phyloP scores from a whole-genome alignment of 2,888 invertebrate genomes.

The Andrena flavipes region DNA sequence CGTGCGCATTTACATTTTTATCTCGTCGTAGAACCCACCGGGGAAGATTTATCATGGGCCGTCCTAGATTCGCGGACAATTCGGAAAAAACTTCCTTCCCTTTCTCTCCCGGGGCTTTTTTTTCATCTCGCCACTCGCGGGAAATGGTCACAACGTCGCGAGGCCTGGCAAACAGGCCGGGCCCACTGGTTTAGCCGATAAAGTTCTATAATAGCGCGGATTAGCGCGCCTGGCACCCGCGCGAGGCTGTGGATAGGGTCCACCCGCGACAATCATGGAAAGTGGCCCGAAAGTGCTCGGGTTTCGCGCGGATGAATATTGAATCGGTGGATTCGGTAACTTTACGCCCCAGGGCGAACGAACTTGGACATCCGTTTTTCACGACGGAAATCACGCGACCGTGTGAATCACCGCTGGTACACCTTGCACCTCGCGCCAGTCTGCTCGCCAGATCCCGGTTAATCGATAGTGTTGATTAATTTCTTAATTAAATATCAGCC shows the following conservation, averaged over 20 bases:
- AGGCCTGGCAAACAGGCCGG: slow-evolving; percentile 53
- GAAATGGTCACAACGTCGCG: slow-evolving; percentile 43
- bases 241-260: slow-evolving; percentile 29
- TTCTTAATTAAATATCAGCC: neutral
- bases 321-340: slow-evolving; percentile 52
- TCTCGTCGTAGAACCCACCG: slow-evolving; percentile 49
- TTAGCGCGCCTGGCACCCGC: slow-evolving; percentile 57
- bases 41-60: slow-evolving; percentile 55
- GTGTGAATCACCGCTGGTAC: too few species aligned
- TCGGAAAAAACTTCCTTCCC: slow-evolving; percentile 4
- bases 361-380: slow-evolving; percentile 15
- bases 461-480: slow-evolving; percentile 1
- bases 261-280: slow-evolving; percentile 53
- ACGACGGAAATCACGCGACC: too few species aligned
- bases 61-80: slow-evolving; percentile 57
- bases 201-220: slow-evolving; percentile 67
- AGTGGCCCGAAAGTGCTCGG: slow-evolving; percentile 42
- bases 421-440: slow-evolving; percentile 10
- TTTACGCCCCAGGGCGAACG: slow-evolving; percentile 13
- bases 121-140: neutral
- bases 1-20: slow-evolving; percentile 55
- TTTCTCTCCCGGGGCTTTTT: neutral
- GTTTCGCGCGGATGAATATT: slow-evolving; percentile 54
- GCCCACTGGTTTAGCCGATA: slow-evolving; percentile 63
- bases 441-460: neutral